Evolutionary conservation across 2,113 vertebrate species (phyloP).

Genomic region (Eonycteris spelaea): DNA sequence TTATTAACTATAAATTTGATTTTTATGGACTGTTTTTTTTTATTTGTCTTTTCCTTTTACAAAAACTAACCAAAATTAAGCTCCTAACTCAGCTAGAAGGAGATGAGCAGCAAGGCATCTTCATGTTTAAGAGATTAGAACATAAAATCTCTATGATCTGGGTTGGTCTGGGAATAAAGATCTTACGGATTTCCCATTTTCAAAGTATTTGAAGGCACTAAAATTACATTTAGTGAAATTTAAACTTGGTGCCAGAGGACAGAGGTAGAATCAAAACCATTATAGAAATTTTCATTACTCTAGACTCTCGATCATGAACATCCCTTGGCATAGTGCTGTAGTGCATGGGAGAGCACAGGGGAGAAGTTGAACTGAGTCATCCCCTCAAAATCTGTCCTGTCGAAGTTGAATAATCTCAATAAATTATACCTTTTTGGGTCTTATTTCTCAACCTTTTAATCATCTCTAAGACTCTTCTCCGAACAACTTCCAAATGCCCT

Average conservation of each 20-base stretch:
- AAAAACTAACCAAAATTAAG: slow-evolving; percentile 22
- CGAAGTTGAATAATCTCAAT: neutral
- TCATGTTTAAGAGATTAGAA: neutral
- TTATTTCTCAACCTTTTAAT: neutral
- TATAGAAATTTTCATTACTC: neutral
- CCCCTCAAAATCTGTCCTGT: neutral
- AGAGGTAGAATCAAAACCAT: neutral
- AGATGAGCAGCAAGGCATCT: neutral
- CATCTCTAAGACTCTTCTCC: neutral
- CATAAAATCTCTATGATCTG: neutral
- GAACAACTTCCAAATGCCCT: neutral
- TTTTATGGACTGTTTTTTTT: neutral
- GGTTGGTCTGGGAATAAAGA: neutral
- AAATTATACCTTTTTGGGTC: neutral
- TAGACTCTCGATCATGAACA: neutral
- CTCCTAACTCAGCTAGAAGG: neutral
- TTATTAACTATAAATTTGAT: neutral
- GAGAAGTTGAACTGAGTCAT: neutral
- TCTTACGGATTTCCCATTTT: neutral
- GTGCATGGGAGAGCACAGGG: neutral
- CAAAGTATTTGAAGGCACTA: neutral
- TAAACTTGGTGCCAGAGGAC: neutral
- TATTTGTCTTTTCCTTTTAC: neutral
- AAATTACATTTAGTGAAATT: neutral
- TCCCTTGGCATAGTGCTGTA: neutral